Conservation (phyloP, 2,797 vertebrate genomes). For the Merluccius polli region DNA sequence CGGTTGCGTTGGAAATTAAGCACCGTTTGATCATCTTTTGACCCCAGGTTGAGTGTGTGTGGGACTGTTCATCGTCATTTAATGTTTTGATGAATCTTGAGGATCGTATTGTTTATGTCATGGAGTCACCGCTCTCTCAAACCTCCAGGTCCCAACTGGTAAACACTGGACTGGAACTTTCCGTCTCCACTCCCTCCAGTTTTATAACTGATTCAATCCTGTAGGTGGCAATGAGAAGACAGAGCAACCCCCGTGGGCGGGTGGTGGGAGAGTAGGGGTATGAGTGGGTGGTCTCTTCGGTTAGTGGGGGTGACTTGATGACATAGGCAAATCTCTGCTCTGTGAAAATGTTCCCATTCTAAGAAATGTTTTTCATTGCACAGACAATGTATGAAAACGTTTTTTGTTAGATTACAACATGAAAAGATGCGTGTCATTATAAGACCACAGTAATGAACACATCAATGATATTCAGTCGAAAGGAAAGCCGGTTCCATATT, state of each 20-base stretch:
- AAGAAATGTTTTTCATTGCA: not conserved
- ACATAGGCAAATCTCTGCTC: not conserved
- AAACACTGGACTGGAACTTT: not conserved
- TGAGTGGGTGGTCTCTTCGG: not conserved
- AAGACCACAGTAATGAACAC: not conserved
- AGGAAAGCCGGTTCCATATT: not conserved
- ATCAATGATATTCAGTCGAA: not conserved
- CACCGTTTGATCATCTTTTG: slow-evolving; percentile 20
- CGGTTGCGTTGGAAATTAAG: not conserved
- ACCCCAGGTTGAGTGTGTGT: not conserved
- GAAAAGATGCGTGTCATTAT: not conserved
- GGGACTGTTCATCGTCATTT: not conserved
- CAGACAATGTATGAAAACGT: not conserved
- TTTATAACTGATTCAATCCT: not conserved
- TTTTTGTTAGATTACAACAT: not conserved
- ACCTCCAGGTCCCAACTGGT: not conserved
- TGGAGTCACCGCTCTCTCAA: not conserved
- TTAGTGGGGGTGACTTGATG: not conserved
- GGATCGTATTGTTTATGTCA: not conserved
- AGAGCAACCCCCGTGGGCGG: not conserved
- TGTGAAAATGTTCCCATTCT: not conserved
- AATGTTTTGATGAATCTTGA: not conserved
- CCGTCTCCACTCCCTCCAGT: not conserved
- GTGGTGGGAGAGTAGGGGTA: not conserved
- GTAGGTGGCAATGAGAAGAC: not conserved